Base-by-base conservation (phyloP, 1,140 invertebrate species). In the Nebria ingens region DNA sequence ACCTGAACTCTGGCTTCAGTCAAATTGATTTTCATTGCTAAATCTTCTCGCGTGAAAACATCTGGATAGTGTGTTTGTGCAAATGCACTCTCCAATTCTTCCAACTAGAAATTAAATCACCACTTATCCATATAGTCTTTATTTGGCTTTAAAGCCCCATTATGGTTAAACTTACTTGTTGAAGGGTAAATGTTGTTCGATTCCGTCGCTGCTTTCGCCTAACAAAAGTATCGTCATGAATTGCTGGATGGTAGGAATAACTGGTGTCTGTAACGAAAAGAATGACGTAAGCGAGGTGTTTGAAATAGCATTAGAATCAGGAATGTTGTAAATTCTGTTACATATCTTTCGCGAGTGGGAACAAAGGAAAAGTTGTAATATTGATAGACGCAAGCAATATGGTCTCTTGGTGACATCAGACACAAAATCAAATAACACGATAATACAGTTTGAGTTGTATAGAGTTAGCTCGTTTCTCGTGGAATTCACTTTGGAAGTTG, bases 61-160 rank as follows among this genome's bases (percentile, higher is more conserved):
- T 98, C 96, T 4, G 95, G 96, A 70, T 98, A 98, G 72, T 98
- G 96, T 19, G 95, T 98, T 71, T 95, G 91, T 54, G 91, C 87
- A 72, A 98, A 98, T 50, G 94, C 94, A 62, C 91, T 95, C 75
- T 98, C 95, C 65, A 98, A 74, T 74, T 98, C 94, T 74, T 97
- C 95, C 66, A 98, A 72, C 86, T 93, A 77, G 11, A 62, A 67
- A 50, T 23, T 13, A 9, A 25, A 19, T 3, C 9, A 49, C 42
- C 3, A 57, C 2, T 19, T 49, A 29, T 6, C 2, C 49, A 56
- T 40, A 2, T 56, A 3, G 34, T n/a, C n/a, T n/a, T n/a, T n/a
- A n/a, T n/a, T n/a, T n/a, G n/a, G n/a, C n/a, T n/a, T n/a, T n/a
- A n/a, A n/a, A n/a, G n/a, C n/a, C n/a, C 19, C 52, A 13, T 57